Evolutionary conservation across 2,888 invertebrate genomes (phyloP).

Genomic region (Kuschelorhynchus macadamiae): DNA sequence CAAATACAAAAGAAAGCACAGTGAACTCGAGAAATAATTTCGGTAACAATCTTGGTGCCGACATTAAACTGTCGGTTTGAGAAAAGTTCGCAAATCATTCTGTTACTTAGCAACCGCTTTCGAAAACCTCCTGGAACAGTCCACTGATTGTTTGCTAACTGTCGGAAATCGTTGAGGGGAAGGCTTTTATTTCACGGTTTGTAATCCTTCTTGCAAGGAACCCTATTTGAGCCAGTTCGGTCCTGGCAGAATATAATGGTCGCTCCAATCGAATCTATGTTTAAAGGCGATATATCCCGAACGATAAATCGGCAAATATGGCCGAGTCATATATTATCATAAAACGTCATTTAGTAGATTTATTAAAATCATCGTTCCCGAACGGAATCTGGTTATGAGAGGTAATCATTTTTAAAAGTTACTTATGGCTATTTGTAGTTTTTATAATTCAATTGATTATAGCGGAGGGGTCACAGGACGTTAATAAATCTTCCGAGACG

Average conservation of each 20-base stretch:
- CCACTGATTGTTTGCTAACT: too few relatives aligned
- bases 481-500: constrained; percentile 45
- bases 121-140: too few relatives aligned
- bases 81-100: too few relatives aligned
- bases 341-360: constrained; percentile 69
- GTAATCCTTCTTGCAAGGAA: too few relatives aligned
- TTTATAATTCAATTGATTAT: constrained; percentile 55
- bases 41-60: too few relatives aligned
- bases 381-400: constrained; percentile 65
- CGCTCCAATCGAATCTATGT: constrained; percentile 48
- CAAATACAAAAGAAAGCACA: too few relatives aligned
- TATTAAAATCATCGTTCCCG: constrained; percentile 67
- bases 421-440: constrained; percentile 56
- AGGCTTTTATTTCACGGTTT: too few relatives aligned
- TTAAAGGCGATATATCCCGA: constrained; percentile 57
- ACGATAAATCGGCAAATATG: constrained; percentile 62
- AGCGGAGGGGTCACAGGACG: constrained; percentile 20
- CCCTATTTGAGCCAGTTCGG: constrained; percentile 20
- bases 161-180: too few relatives aligned
- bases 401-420: constrained; percentile 66
- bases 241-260: constrained; percentile 35
- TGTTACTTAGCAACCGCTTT: too few relatives aligned
- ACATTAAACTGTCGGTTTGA: too few relatives aligned
- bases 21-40: too few relatives aligned
- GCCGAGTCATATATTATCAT: constrained; percentile 67